A percentile compares a stretch with the other conserved stretches of the same genome.
Evolutionary conservation across 2,888 invertebrate genomes (phyloP).

Genomic region (Xanthia icteritia): DNA sequence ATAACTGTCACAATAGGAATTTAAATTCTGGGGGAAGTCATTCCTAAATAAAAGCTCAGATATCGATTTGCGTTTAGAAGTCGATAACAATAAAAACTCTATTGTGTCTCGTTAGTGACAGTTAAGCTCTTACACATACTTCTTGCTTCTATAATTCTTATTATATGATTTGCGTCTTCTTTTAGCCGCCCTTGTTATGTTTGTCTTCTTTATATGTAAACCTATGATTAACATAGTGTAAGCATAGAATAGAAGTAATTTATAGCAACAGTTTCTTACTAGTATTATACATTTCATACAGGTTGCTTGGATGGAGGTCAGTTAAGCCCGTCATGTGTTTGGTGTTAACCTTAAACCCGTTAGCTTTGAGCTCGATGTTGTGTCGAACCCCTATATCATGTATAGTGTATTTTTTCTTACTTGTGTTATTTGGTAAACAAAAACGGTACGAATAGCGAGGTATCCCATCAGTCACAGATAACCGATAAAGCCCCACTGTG

Average conservation of each 20-base stretch:
- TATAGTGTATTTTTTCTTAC: constrained; percentile 33
- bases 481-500: background rate
- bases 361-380: constrained; percentile 72
- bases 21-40: background rate
- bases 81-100: too few relatives aligned
- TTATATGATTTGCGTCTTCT: constrained; percentile 42
- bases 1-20: background rate
- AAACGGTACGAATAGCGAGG: background rate
- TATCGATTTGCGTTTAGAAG: too few relatives aligned
- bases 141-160: constrained; percentile 28
- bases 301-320: constrained; percentile 92
- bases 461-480: background rate
- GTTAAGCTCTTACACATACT: background rate
- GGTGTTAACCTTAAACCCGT: constrained; percentile 71
- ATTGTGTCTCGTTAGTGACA: too few relatives aligned
- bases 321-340: constrained; percentile 79
- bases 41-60: background rate
- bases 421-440: constrained; percentile 39
- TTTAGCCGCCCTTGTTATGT: constrained; percentile 4
- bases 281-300: constrained; percentile 84
- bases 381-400: constrained; percentile 55
- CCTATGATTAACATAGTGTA: constrained; percentile 57
- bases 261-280: constrained; percentile 63
- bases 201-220: constrained; percentile 14
- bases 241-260: constrained; percentile 65